Percentiles rank a stretch among this genome's conserved stretches.
Evolutionary conservation across 2,888 invertebrate species (phyloP).

Genomic region (Eupithecia vulgata): DNA sequence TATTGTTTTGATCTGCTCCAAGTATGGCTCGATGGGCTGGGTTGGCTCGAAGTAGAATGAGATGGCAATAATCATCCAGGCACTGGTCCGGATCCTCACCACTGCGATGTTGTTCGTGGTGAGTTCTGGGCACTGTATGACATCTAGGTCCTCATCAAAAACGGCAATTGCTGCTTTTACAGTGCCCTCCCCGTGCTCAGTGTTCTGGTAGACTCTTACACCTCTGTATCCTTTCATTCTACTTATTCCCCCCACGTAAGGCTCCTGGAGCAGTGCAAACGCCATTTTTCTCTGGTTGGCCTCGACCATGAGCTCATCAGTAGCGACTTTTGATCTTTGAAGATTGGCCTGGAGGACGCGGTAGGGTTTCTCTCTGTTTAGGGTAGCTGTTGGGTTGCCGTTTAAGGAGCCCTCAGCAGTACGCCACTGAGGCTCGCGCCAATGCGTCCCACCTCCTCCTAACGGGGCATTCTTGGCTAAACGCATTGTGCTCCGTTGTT

Average conservation of each 20-base stretch:
- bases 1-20: too few species aligned
- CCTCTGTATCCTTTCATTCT: not conserved
- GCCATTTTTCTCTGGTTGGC: not conserved
- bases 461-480: not conserved
- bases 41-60: constrained; percentile 8
- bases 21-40: not conserved
- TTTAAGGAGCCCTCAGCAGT: not conserved
- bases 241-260: too few species aligned
- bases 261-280: not conserved
- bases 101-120: not conserved
- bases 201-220: not conserved
- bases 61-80: not conserved
- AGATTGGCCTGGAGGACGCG: not conserved
- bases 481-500: not conserved
- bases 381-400: too few species aligned
- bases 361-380: too few species aligned
- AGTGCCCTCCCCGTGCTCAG: not conserved
- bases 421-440: too few species aligned
- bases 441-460: too few species aligned
- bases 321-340: not conserved
- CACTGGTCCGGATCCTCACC: not conserved
- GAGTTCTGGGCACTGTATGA: constrained; percentile 1
- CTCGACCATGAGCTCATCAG: constrained; percentile 1
- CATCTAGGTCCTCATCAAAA: not conserved
- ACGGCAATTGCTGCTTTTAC: constrained; percentile 9